Conservation (phyloP, 2,888 invertebrate genomes). For the Drosophila crucigera region DNA sequence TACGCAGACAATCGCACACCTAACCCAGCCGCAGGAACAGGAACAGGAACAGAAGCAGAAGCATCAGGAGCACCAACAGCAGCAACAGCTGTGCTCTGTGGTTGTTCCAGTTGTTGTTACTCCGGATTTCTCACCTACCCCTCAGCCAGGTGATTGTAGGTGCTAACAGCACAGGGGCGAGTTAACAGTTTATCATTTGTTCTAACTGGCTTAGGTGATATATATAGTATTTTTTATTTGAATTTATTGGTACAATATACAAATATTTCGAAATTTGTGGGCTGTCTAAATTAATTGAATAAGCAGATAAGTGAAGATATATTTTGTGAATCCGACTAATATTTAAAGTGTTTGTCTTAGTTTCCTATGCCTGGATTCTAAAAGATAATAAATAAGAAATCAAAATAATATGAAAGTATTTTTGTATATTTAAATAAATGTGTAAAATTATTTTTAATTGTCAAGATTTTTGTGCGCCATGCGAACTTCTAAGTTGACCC, state of each 20-base stretch:
- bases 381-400: no score
- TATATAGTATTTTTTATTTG: neutral
- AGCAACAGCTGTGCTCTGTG: slow-evolving; percentile 55
- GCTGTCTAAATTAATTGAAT: neutral
- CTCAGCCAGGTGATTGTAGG: slow-evolving; percentile 31
- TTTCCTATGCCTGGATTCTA: neutral
- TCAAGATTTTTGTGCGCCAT: neutral
- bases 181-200: slow-evolving; percentile 8
- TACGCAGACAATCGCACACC: slow-evolving; percentile 69
- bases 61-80: slow-evolving; percentile 2
- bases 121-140: slow-evolving; percentile 44
- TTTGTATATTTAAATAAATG: neutral
- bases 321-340: neutral
- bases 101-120: slow-evolving; percentile 59
- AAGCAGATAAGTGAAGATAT: neutral
- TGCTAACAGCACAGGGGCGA: slow-evolving; percentile 38
- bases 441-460: neutral
- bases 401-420: neutral
- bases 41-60: neutral
- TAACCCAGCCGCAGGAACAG: slow-evolving; percentile 32
- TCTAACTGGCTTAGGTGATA: neutral
- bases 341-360: neutral
- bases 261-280: neutral
- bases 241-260: neutral
- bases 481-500: slow-evolving; percentile 28